A percentile compares a stretch with the other conserved stretches of the same genome.
Evolutionary conservation across 2,888 invertebrate species (phyloP).

Genomic region (Lochmaea capreae): DNA sequence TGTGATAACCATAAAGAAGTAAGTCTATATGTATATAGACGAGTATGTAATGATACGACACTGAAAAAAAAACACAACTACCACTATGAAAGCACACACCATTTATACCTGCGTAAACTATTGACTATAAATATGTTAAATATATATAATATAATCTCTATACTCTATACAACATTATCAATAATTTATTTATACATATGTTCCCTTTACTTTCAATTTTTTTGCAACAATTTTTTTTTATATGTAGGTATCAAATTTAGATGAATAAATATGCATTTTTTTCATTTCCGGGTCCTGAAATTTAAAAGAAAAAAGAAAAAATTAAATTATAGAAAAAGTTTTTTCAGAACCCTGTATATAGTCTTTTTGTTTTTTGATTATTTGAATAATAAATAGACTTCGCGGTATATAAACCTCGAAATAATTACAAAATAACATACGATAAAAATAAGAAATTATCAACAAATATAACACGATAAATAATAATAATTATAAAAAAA

Average conservation of each 20-base stretch:
- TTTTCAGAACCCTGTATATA: slow-evolving; percentile 35
- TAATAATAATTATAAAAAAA: slow-evolving; percentile 23
- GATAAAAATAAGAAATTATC: slow-evolving; percentile 34
- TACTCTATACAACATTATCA: slow-evolving; percentile 65
- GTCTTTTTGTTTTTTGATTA: slow-evolving; percentile 44
- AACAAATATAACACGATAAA: slow-evolving; percentile 41
- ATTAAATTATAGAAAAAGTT: slow-evolving; percentile 2
- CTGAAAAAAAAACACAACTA: slow-evolving; percentile 55
- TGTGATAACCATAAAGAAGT: slow-evolving; percentile 16
- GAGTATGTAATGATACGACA: slow-evolving; percentile 53
- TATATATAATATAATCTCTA: slow-evolving; percentile 56
- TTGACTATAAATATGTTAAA: slow-evolving; percentile 65
- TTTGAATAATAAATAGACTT: slow-evolving; percentile 42
- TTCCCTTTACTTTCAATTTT: slow-evolving; percentile 58
- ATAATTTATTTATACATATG: slow-evolving; percentile 64
- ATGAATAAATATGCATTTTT: slow-evolving; percentile 47
- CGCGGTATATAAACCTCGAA: slow-evolving; percentile 24
- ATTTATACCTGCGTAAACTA: slow-evolving; percentile 64
- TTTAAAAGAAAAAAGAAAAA: slow-evolving; percentile 19
- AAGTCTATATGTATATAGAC: slow-evolving; percentile 19
- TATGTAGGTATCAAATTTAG: slow-evolving; percentile 62
- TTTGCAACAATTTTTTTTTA: slow-evolving; percentile 63
- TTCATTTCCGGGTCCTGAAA: slow-evolving; percentile 21
- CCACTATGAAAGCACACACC: slow-evolving; percentile 65
- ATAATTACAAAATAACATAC: slow-evolving; percentile 38